Percentiles rank a stretch among this genome's conserved stretches.
Conservation (phyloP, 2,797 vertebrate genomes). For the Pseudochirops cupreus region DNA sequence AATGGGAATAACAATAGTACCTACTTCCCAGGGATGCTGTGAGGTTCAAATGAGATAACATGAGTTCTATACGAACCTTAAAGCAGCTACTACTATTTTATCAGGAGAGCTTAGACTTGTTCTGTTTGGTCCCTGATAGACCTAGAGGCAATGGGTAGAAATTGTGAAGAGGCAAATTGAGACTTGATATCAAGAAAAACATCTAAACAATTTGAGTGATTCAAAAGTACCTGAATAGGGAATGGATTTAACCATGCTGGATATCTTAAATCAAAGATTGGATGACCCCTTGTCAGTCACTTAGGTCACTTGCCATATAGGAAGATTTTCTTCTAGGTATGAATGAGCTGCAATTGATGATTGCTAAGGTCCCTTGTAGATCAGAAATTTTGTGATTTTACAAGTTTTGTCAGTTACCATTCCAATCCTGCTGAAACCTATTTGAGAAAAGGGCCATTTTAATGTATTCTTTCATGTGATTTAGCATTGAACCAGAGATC, state of each 20-base stretch:
- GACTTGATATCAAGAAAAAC: neutral
- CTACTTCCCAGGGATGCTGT: neutral
- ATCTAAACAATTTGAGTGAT: neutral
- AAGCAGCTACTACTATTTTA: neutral
- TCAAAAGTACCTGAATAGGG: neutral
- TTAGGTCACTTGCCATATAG: neutral
- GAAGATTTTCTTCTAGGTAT: neutral
- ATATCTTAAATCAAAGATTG: neutral
- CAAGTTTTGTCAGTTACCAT: neutral
- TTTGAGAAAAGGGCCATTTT: neutral
- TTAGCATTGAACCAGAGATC: neutral
- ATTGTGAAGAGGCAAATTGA: neutral
- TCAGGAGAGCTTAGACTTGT: neutral
- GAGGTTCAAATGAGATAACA: neutral
- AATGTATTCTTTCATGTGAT: neutral
- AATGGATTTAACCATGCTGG: neutral
- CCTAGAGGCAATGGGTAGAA: neutral
- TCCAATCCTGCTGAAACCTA: neutral
- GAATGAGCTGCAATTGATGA: neutral
- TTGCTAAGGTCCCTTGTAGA: neutral
- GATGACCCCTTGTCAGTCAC: neutral
- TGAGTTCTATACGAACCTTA: neutral
- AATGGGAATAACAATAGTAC: neutral
- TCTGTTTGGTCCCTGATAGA: neutral
- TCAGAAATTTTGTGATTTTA: neutral